These are phyloP conservation scores for Balanococcus diminutus DNA, from an alignment of 2,888 invertebrate genomes.

Conservation along the genomic window DNA sequence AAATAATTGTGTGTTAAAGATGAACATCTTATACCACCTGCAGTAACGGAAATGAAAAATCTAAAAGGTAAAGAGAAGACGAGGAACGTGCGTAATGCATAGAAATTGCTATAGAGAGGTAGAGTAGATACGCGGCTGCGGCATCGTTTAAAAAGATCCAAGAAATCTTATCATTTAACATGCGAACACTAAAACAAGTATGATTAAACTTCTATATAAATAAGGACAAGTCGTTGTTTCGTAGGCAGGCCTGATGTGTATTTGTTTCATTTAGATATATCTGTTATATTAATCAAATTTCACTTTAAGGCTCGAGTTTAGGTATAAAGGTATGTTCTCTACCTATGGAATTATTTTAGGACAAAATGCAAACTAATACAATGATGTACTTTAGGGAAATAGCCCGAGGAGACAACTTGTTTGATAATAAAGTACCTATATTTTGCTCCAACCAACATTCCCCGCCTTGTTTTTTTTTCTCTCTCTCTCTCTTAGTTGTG, in stretches of 20 bases:
- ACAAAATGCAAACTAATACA: not conserved
- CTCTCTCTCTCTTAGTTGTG: not conserved
- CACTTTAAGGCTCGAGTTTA: not conserved
- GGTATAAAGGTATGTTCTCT: not conserved
- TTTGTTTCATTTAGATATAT: slow-evolving; percentile 11
- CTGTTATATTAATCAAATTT: slow-evolving; percentile 11
- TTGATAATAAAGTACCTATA: not conserved
- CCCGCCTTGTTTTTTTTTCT: not conserved
- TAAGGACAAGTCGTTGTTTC: slow-evolving; percentile 8
- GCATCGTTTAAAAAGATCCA: not conserved
- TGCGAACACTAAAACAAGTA: slow-evolving; percentile 20
- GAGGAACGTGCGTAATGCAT: slow-evolving; percentile 13
- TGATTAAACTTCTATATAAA: slow-evolving; percentile 12
- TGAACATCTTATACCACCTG: slow-evolving; percentile 5
- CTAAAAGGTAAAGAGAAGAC: not conserved
- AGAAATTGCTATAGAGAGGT: not conserved
- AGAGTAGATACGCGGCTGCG: not conserved
- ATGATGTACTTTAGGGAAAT: not conserved
- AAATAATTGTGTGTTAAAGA: not conserved
- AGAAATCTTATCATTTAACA: slow-evolving; percentile 17
- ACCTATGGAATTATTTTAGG: not conserved
- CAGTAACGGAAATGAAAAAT: slow-evolving; percentile 19
- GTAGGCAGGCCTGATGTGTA: not conserved
- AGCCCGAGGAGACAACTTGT: not conserved
- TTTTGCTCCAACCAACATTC: not conserved